phyloP scores from a whole-genome alignment of 2,797 vertebrate species.

The Luscinia megarhynchos region DNA sequence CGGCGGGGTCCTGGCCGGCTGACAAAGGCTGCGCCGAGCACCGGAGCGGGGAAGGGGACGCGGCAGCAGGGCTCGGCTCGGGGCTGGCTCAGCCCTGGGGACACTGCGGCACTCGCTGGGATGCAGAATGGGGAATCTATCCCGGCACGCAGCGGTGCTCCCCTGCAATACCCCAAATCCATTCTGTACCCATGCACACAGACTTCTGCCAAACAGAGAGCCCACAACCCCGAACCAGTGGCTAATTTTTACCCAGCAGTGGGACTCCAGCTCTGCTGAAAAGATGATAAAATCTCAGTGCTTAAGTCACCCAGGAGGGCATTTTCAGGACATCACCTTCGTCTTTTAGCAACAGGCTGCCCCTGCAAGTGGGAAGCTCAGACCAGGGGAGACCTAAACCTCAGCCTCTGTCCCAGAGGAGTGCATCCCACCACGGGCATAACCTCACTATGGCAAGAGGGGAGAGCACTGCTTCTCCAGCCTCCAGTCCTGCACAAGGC shows the following conservation, averaged over 20 bases:
- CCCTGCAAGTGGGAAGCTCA: neutral
- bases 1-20: neutral
- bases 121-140: rapidly evolving
- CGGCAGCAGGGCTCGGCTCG: neutral
- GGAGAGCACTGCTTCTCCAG: neutral
- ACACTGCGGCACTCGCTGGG: neutral
- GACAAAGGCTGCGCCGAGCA: neutral
- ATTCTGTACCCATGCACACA: neutral
- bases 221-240: neutral
- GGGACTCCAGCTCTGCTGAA: neutral
- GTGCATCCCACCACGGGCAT: rapidly evolving
- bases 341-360: neutral
- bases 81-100: neutral
- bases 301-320: neutral
- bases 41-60: neutral
- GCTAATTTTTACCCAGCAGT: neutral
- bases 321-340: neutral
- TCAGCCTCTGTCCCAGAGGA: rapidly evolving
- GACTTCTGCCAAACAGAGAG: neutral
- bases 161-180: neutral
- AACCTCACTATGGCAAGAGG: neutral
- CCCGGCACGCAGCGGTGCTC: neutral
- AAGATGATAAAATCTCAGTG: neutral
- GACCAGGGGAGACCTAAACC: neutral
- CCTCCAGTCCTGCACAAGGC: neutral